Percentiles rank a stretch among this genome's conserved stretches.
phyloP scores from a whole-genome alignment of 2,113 vertebrate species.

The Heterocephalus glaber region DNA sequence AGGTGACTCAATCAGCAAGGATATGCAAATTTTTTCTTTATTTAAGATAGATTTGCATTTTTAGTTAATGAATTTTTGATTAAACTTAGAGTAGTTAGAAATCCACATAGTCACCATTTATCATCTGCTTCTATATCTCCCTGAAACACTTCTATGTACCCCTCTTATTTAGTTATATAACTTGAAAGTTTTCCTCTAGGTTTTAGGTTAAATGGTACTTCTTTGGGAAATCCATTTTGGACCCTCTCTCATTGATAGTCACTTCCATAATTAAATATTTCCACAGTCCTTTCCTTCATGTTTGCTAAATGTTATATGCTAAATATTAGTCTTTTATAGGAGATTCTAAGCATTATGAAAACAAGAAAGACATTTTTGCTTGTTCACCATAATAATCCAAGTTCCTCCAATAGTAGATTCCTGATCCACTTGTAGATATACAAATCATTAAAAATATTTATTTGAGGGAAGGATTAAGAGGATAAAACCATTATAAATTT shows the following conservation, averaged over 20 bases:
- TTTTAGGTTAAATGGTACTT: background rate
- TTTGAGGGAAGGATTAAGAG: background rate
- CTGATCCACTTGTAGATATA: background rate
- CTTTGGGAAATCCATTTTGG: background rate
- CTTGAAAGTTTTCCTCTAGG: background rate
- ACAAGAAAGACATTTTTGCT: background rate
- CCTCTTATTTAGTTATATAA: background rate
- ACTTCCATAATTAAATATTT: background rate
- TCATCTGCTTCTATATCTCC: background rate
- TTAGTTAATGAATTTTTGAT: background rate
- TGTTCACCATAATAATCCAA: background rate
- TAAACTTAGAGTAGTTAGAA: background rate
- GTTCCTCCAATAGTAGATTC: background rate
- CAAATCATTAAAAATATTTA: background rate
- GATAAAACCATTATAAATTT: background rate
- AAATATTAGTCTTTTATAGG: background rate
- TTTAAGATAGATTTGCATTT: constrained; percentile 7
- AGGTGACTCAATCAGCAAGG: constrained; percentile 14
- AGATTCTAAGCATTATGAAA: background rate
- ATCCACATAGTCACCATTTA: background rate
- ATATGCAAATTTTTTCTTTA: background rate
- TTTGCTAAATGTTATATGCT: background rate
- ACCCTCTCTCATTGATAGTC: background rate
- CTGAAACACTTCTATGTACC: rapidly evolving
- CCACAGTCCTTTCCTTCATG: background rate